Evolutionary conservation across 2,888 invertebrate species (phyloP), one percentile per base, ranked within the genome.

Genomic region (Carterocephalus palaemon): DNA sequence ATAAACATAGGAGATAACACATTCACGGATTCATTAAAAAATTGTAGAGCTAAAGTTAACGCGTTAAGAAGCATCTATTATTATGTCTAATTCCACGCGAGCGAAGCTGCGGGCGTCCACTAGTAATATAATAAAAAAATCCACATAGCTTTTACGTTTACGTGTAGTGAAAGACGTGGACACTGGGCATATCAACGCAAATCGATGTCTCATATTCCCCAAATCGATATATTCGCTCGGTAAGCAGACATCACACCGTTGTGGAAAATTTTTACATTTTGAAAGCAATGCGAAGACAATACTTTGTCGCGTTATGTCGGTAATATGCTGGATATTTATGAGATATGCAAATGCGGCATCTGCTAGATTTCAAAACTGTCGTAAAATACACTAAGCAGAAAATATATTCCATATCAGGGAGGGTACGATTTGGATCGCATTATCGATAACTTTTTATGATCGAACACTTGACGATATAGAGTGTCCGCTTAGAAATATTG

Each of bases 341-440:
- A 45, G 45, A 42, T 38, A 40, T 48, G 42, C 45, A 48, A 49
- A 49, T 40, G 28, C 42, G 24, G 49, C 48, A 47, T 51, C 50
- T 53, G 45, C 46, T 41, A 42, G 48, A 51, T 52, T 51, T 49
- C 49, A 49, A 49, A 52, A 49, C 48, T 47, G 46, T 52, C 49
- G 48, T 51, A 49, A 51, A 51, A 50, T 51, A 46, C 48, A 39
- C 51, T 51, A 51, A 48, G 45, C 49, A 49, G 50, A 47, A 52
- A 49, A 37, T 42, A 46, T 52, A 46, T 49, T 52, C 47, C 9
- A 37, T 40, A 43, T 12, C 29, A 49, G 49, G 10, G 47, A 39
- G 8, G 38, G 20, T 12, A 19, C 7, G 29, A 37, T 45, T 26
- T 38, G 28, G 12, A 17, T 10, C 8, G 15, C 19, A 12, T n/a